These are phyloP conservation scores for Nomada goodeniana DNA, from an alignment of 2,888 invertebrate species.

Conservation along the genomic window DNA sequence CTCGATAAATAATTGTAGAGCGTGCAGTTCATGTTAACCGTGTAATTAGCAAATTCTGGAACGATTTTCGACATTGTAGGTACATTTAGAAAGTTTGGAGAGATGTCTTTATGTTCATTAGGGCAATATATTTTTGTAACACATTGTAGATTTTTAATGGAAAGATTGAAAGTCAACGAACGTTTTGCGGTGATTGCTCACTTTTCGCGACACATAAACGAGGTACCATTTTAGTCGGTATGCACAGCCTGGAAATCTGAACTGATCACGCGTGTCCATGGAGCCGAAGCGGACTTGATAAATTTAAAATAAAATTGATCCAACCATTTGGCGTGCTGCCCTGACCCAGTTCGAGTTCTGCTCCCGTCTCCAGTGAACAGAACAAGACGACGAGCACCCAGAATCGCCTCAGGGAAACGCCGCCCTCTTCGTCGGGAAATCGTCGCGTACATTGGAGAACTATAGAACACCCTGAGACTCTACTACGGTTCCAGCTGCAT, in stretches of 20 bases:
- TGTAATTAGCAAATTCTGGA: too few species aligned
- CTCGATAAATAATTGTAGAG: not conserved
- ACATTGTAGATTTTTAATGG: not conserved
- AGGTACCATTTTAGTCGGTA: conserved; percentile 45
- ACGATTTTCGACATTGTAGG: too few species aligned
- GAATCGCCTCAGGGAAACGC: conserved; percentile 76
- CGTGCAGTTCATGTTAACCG: not conserved
- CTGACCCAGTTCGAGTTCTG: conserved; percentile 79
- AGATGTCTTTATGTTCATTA: too few species aligned
- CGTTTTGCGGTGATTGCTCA: not conserved
- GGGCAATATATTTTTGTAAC: not conserved
- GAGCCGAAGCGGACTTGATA: conserved; percentile 70
- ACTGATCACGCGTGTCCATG: conserved; percentile 61
- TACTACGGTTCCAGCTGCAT: not conserved
- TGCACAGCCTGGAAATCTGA: conserved; percentile 54
- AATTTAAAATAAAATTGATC: conserved; percentile 81
- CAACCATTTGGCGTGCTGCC: conserved; percentile 81
- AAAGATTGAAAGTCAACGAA: conserved; percentile 7
- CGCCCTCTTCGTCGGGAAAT: conserved; percentile 64
- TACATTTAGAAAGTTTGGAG: too few species aligned
- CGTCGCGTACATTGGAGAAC: conserved; percentile 30
- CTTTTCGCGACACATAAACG: conserved; percentile 11
- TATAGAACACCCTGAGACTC: not conserved
- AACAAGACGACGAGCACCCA: conserved; percentile 64
- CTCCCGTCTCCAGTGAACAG: conserved; percentile 76